A percentile compares a stretch with the other conserved stretches of the same genome.
These are phyloP conservation scores for Beaufortia kweichowensis DNA, from an alignment of 2,113 vertebrate genomes.

Conservation along the genomic window DNA sequence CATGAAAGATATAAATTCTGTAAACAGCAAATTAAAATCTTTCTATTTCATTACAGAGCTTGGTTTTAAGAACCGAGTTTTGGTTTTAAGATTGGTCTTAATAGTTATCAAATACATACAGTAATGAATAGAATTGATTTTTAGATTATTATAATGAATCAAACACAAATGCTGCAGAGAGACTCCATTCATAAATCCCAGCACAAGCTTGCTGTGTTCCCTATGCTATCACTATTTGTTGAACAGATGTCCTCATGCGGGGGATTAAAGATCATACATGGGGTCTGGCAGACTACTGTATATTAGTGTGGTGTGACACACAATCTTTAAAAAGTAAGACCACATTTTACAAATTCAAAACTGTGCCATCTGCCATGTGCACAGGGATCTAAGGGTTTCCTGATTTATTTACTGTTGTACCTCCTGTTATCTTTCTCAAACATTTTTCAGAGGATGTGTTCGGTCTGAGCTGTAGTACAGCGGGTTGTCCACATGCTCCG, in stretches of 20 bases:
- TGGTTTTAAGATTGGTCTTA: no score
- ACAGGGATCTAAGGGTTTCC: constrained; percentile 54
- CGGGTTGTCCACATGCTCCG: no score
- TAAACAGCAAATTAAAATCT: no score
- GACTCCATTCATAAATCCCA: constrained; percentile 61
- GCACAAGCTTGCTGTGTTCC: background rate
- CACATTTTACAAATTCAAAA: constrained; percentile 63
- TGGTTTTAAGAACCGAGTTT: no score
- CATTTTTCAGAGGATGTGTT: constrained; percentile 8
- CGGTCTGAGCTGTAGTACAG: no score
- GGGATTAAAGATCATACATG: constrained; percentile 59
- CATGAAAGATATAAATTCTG: no score
- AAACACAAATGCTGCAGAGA: background rate
- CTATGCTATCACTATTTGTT: constrained; percentile 44
- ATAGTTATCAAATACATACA: no score
- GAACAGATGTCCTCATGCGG: constrained; percentile 59
- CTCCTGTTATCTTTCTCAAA: no score
- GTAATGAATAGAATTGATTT: no score
- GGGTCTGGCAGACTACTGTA: constrained; percentile 45
- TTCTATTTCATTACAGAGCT: no score
- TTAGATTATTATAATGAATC: no score
- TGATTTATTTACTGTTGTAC: no score
- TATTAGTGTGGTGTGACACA: constrained; percentile 21
- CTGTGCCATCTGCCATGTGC: constrained; percentile 61
- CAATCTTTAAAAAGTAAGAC: constrained; percentile 26